Base-by-base conservation (phyloP, 1,140 invertebrate species). In the Leucophenga varia region DNA sequence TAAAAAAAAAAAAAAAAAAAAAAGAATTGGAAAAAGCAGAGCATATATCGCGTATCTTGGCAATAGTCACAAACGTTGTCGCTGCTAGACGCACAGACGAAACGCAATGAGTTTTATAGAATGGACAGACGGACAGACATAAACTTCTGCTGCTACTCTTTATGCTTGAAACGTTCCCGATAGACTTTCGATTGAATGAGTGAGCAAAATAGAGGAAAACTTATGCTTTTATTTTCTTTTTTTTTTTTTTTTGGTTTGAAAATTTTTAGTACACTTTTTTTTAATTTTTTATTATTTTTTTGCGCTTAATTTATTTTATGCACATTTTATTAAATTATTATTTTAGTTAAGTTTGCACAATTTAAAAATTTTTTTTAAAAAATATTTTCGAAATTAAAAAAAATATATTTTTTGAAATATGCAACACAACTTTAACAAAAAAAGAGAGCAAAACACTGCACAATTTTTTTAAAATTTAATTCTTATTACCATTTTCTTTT, bases 31-130 rank as follows among this genome's bases (percentile, higher is more conserved):
- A 25, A 25, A 25, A 25, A 67, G 63, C 63, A 63, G 63, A 67
- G 63, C 54, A 63, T 67, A 67, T 65, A 64, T 64, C 55, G 61
- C 65, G 45, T 54, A 57, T 60, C 59, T 65, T 61, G 59, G 52
- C 52, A 56, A 65, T 49, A 37, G 31, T 36, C 40, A 43, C 34
- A 36, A 12, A 43, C 35, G 22, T 12, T 10, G 2, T 20, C 35
- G 22, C 12, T 10, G 2, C 18, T 25, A 50, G 53, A 48, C 34
- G 37, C 34, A 6, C 25, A 28, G 25, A 28, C 25, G 25, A 28
- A n/a, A n/a, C n/a, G n/a, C n/a, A n/a, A n/a, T n/a, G n/a, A n/a
- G n/a, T n/a, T n/a, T n/a, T n/a, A n/a, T n/a, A n/a, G n/a, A n/a
- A n/a, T n/a, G n/a, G n/a, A n/a, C n/a, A 25, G 22, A 25, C 22